Evolutionary conservation across 2,113 vertebrate species (phyloP).

Genomic region (Mustela lutreola): DNA sequence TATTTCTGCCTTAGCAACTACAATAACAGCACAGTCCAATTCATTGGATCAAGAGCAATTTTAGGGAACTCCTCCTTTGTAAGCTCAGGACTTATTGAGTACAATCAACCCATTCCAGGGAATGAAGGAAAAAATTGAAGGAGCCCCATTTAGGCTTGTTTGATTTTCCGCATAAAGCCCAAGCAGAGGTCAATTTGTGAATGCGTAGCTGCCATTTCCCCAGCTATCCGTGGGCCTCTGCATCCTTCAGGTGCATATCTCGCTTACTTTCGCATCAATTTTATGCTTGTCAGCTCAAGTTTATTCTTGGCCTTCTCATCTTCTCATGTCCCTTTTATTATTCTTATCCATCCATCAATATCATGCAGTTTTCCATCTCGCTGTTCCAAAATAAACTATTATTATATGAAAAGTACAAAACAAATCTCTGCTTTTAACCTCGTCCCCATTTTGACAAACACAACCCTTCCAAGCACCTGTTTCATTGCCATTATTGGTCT

Average conservation of each 20-base stretch:
- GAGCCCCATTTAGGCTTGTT: neutral
- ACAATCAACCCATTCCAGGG: neutral
- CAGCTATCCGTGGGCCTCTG: neutral
- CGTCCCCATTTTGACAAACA: constrained; percentile 19
- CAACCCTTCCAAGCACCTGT: neutral
- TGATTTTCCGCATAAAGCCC: neutral
- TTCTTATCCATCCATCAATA: neutral
- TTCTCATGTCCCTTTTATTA: neutral
- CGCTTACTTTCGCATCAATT: neutral
- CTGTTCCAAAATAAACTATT: neutral
- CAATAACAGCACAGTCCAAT: neutral
- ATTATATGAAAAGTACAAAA: neutral
- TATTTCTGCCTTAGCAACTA: neutral
- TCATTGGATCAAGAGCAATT: neutral
- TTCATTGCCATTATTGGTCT: neutral
- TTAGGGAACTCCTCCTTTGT: neutral
- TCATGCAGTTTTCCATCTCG: neutral
- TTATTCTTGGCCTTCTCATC: neutral
- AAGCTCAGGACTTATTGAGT: neutral
- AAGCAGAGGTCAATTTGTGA: neutral
- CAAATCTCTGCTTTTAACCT: neutral
- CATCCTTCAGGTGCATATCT: neutral
- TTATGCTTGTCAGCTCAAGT: neutral
- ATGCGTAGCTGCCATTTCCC: neutral
- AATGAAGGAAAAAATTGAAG: neutral